These are phyloP conservation scores for Oceanodroma tethys DNA, from an alignment of 2,113 vertebrate genomes.

Conservation along the genomic window DNA sequence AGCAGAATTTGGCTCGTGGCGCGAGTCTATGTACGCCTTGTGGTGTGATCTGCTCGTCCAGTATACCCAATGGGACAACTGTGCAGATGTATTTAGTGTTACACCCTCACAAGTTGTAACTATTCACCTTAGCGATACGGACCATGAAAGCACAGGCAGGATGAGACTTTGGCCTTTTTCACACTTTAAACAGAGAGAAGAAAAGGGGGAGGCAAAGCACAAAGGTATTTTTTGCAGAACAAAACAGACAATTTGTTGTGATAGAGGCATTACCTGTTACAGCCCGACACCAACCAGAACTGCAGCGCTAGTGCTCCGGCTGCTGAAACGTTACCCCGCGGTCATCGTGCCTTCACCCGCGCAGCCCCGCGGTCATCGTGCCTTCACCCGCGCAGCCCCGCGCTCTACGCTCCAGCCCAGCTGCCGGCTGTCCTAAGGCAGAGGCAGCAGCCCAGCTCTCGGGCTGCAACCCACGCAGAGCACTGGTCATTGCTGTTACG, in stretches of 20 bases:
- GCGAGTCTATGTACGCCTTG: rapidly evolving
- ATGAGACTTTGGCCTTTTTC: neutral
- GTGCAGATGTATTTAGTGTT: rapidly evolving
- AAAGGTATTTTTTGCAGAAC: neutral
- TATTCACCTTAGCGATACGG: neutral
- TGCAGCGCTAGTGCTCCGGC: neutral
- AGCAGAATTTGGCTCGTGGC: neutral
- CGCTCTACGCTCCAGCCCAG: neutral
- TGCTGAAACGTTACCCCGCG: rapidly evolving
- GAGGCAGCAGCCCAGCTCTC: neutral
- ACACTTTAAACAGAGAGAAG: neutral
- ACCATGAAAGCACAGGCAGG: neutral
- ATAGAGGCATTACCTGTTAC: neutral
- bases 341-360: neutral
- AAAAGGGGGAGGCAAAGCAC: neutral
- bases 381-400: neutral
- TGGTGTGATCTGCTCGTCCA: neutral
- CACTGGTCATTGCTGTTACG: neutral
- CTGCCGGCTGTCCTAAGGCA: rapidly evolving
- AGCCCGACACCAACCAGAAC: neutral
- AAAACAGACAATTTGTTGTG: neutral
- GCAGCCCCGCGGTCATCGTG: neutral
- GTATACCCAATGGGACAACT: neutral
- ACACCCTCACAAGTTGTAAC: neutral
- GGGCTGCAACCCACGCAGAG: neutral